Percentiles rank a stretch among this genome's conserved stretches.
Evolutionary conservation across 2,888 invertebrate genomes (phyloP).

Genomic region (Drosophila rubida): DNA sequence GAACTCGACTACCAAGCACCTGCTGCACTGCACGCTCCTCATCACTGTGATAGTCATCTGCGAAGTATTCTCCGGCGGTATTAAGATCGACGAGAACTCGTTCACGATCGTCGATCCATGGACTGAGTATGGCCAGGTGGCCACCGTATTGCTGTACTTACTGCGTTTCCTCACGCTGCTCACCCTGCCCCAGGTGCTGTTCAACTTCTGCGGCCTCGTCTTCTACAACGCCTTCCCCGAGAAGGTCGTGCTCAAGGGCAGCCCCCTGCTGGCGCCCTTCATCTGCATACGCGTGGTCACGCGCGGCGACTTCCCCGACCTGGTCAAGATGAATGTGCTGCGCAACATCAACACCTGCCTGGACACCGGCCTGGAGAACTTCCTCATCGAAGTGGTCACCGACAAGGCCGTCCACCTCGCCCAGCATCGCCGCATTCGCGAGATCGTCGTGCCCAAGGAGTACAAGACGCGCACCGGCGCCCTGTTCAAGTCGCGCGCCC

Average conservation of each 20-base stretch:
- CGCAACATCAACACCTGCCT: constrained; percentile 94
- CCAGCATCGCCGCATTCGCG: constrained; percentile 92
- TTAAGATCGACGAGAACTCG: constrained; percentile 86
- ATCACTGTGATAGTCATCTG: constrained; percentile 90
- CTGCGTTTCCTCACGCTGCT: constrained; percentile 92
- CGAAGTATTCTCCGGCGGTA: constrained; percentile 89
- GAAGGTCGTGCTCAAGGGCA: constrained; percentile 94
- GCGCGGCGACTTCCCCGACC: constrained; percentile 95
- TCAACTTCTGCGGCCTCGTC: constrained; percentile 92
- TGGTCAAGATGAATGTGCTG: constrained; percentile 94
- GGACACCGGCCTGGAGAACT: constrained; percentile 96
- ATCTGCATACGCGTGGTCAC: constrained; percentile 97
- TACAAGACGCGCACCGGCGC: constrained; percentile 96
- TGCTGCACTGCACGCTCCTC: constrained; percentile 91
- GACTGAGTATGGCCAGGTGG: constrained; percentile 91
- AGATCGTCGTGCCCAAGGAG: constrained; percentile 94
- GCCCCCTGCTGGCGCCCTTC: constrained; percentile 96
- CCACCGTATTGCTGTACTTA: constrained; percentile 90
- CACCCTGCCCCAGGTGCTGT: constrained; percentile 94
- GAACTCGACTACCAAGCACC: constrained; percentile 88
- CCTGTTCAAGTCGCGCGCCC: constrained; percentile 96
- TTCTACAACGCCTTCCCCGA: constrained; percentile 98
- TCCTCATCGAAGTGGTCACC: constrained; percentile 97
- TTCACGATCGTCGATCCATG: constrained; percentile 90
- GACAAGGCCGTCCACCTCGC: constrained; percentile 93